These are phyloP conservation scores for Pygocentrus nattereri DNA, from an alignment of 2,797 vertebrate genomes.

Conservation along the genomic window DNA sequence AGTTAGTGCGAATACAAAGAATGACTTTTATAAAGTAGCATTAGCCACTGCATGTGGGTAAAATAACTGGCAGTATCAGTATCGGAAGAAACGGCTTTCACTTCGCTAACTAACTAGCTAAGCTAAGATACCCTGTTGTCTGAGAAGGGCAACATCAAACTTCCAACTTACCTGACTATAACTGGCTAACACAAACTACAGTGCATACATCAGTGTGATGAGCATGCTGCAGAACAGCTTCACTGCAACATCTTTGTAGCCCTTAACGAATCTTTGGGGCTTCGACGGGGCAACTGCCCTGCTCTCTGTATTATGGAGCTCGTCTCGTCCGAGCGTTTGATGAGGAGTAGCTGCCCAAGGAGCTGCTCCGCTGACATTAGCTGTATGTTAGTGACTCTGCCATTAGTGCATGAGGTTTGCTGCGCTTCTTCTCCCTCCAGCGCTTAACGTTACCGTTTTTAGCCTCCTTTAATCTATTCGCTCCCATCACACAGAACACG, in stretches of 20 bases:
- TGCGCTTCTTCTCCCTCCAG: conserved; percentile 27
- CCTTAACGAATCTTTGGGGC: conserved; percentile 9
- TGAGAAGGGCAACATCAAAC: too few relatives aligned
- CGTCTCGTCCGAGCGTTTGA: conserved; percentile 7
- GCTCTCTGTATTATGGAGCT: conserved; percentile 17
- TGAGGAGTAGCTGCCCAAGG: conserved; percentile 24
- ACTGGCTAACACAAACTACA: too few relatives aligned
- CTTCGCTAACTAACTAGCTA: too few relatives aligned
- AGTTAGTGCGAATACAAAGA: not conserved
- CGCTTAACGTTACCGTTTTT: conserved; percentile 36
- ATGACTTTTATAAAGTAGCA: not conserved
- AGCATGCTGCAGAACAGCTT: not conserved
- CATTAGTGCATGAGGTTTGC: conserved; percentile 41
- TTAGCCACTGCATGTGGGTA: not conserved
- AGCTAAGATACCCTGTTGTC: too few relatives aligned
- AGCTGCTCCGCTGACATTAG: conserved; percentile 40
- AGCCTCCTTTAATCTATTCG: conserved; percentile 29
- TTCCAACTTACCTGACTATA: too few relatives aligned
- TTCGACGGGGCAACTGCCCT: conserved; percentile 26
- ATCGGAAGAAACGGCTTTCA: not conserved
- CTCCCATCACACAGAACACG: conserved; percentile 26
- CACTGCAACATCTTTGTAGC: not conserved
- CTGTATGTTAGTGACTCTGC: conserved; percentile 39
- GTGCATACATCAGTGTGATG: too few relatives aligned
- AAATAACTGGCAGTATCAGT: not conserved